Evolutionary conservation across 1,140 invertebrate genomes (phyloP).

Genomic region (Plodia interpunctella): DNA sequence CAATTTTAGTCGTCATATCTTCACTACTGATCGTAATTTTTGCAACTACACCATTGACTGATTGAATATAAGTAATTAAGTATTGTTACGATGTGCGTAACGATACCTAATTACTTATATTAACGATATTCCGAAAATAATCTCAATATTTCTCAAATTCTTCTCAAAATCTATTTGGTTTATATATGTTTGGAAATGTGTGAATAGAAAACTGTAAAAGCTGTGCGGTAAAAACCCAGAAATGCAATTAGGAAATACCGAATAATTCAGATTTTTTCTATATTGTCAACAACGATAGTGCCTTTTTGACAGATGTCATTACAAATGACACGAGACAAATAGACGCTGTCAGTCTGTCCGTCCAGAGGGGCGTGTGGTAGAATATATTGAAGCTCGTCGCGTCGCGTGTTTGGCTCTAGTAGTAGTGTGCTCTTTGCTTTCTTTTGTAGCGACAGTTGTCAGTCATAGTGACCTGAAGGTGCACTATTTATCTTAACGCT

Average conservation of each 20-base stretch:
- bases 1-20: no score
- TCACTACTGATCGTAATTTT: no score
- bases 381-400: neutral
- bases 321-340: slow-evolving; percentile 38
- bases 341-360: slow-evolving; percentile 18
- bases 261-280: slow-evolving; percentile 15
- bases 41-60: no score
- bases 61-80: no score
- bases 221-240: neutral
- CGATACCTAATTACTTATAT: no score
- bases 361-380: neutral
- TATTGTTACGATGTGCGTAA: no score
- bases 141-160: no score
- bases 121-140: no score
- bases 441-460: neutral
- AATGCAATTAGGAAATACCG: neutral
- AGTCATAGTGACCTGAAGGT: neutral
- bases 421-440: neutral
- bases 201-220: no score
- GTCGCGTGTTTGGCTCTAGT: neutral
- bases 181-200: no score
- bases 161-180: no score
- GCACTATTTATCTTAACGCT: neutral
- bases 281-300: slow-evolving; percentile 19
- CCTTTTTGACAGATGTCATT: slow-evolving; percentile 37